These are phyloP conservation scores for Meganola albula DNA, from an alignment of 2,888 invertebrate species.

Conservation along the genomic window DNA sequence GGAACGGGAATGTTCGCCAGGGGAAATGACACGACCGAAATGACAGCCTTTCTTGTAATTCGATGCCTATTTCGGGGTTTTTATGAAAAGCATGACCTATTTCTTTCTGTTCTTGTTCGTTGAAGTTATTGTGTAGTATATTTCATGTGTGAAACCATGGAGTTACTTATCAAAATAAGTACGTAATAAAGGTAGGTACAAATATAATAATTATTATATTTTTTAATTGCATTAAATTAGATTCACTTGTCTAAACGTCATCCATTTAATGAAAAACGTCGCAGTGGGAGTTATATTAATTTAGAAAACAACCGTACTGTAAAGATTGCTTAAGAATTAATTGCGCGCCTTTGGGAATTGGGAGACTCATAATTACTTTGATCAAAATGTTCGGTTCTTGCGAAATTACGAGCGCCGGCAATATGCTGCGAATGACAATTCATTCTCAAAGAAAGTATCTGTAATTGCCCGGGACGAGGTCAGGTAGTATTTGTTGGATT, in stretches of 20 bases:
- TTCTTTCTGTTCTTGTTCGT: too few relatives aligned
- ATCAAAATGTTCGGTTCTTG: conserved; percentile 12
- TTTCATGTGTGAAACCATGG: too few relatives aligned
- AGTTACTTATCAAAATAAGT: too few relatives aligned
- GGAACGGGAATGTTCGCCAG: conserved; percentile 36
- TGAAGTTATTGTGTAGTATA: too few relatives aligned
- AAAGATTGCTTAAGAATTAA: conserved; percentile 14
- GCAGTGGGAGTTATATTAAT: conserved; percentile 17
- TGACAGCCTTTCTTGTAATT: conserved; percentile 25
- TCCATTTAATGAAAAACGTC: conserved; percentile 13
- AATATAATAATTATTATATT: too few relatives aligned
- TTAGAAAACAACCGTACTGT: conserved; percentile 8
- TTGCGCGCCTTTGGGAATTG: conserved; percentile 5
- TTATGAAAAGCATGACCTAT: too few relatives aligned
- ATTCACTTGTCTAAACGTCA: too few relatives aligned
- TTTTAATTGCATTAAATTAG: too few relatives aligned
- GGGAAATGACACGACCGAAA: conserved; percentile 50
- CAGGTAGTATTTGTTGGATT: conserved; percentile 48
- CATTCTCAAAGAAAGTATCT: conserved; percentile 49
- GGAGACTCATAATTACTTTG: conserved; percentile 15
- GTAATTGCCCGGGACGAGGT: conserved; percentile 52
- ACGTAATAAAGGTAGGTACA: too few relatives aligned
- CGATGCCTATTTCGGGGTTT: too few relatives aligned
- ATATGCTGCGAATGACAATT: conserved; percentile 39
- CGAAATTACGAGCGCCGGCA: conserved; percentile 18